Percentiles rank a stretch among this genome's conserved stretches.
These are phyloP conservation scores for Pyrgus malvae DNA, from an alignment of 2,888 invertebrate species.

Conservation along the genomic window DNA sequence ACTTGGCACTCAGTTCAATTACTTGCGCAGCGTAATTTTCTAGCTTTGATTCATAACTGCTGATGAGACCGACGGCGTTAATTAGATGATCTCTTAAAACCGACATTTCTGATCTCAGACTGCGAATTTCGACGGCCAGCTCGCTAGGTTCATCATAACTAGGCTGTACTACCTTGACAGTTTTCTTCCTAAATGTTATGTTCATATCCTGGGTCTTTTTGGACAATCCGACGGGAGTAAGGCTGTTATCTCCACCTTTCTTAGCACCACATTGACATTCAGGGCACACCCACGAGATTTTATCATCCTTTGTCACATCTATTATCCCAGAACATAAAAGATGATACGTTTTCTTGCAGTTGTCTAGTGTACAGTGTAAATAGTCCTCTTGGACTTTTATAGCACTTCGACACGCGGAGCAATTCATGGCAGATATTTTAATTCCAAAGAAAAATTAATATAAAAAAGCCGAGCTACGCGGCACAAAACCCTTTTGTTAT, in stretches of 20 bases:
- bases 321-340: neutral
- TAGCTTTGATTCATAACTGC: constrained; percentile 4
- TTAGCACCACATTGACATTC: constrained; percentile 5
- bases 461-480: neutral
- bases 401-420: neutral
- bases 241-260: constrained; percentile 6
- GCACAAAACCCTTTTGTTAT: neutral
- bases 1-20: neutral
- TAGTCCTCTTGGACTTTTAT: neutral
- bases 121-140: neutral
- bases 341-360: neutral
- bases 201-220: constrained; percentile 1
- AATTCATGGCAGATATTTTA: constrained; percentile 2
- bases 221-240: constrained; percentile 2
- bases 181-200: constrained; percentile 8
- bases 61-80: neutral
- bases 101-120: constrained; percentile 1
- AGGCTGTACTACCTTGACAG: neutral
- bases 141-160: neutral
- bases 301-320: neutral
- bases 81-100: constrained; percentile 1
- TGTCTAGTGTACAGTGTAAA: neutral
- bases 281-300: constrained; percentile 1
- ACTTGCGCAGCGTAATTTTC: constrained; percentile 7
- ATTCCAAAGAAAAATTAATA: neutral